These are phyloP conservation scores for Lethenteron reissneri DNA, from an alignment of 2,113 vertebrate species.

Conservation along the genomic window DNA sequence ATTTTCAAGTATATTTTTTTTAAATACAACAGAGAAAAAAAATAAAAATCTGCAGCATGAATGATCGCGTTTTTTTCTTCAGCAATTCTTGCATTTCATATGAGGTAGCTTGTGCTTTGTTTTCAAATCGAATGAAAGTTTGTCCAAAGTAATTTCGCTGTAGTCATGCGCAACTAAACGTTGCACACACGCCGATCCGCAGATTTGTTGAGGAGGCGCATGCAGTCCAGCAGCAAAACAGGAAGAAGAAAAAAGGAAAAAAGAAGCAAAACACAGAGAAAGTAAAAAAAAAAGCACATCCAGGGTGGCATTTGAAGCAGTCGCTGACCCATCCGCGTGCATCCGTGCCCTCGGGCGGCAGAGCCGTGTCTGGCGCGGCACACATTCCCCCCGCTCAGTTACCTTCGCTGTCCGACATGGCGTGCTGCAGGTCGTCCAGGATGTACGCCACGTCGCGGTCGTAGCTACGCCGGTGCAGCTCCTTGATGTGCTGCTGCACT, in stretches of 20 bases:
- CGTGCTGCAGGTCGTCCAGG: conserved; percentile 97
- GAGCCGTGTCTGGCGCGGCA: no score
- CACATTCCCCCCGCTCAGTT: conserved; percentile 18
- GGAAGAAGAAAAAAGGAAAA: conserved; percentile 7
- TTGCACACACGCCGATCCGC: conserved; percentile 14
- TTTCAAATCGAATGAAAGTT: no score
- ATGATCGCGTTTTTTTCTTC: conserved; percentile 3
- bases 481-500: conserved; percentile 96
- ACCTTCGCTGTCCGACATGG: conserved; percentile 99
- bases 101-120: no score
- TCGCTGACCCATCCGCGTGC: no score
- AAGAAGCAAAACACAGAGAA: conserved; percentile 1
- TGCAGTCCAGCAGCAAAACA: background rate
- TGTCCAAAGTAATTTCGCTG: no score
- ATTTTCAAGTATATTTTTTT: conserved; percentile 2
- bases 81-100: conserved; percentile 12
- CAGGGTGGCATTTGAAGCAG: no score
- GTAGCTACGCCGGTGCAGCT: conserved; percentile 77
- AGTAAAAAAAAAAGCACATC: background rate
- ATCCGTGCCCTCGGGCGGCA: no score
- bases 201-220: conserved; percentile 19
- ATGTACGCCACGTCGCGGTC: conserved; percentile 93
- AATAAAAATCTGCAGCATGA: background rate
- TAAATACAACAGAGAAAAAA: conserved; percentile 3
- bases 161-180: no score